Base-by-base conservation (phyloP, 2,888 invertebrate species). In the Chalcosyrphus nemorum region DNA sequence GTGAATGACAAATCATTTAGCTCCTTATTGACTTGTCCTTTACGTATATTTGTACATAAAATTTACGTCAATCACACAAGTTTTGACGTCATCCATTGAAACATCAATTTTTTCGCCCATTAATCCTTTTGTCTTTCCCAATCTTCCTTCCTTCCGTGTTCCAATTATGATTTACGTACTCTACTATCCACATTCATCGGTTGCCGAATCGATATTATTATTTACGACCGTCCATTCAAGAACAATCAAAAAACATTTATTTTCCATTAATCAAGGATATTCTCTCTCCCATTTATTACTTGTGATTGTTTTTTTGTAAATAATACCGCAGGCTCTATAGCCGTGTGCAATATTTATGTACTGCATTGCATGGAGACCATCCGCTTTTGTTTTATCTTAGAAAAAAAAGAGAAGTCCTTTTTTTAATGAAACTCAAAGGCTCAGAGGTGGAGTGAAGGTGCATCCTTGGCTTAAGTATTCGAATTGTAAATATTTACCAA, bases 401-500 rank as follows among this genome's bases (percentile, higher is more conserved):
- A 27, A 13, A 59, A 57, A 5, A 11, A 17, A 15, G n/a, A 0
- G n/a, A 6, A 4, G 9, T 41, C 15, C 57, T 21, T n/a, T n/a
- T n/a, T n/a, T 41, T 24, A 13, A 32, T 13, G 21, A 13, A 11
- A 15, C 11, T 13, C n/a, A 19, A 45, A 32, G 13, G 21, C 47
- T 50, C 19, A 3, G 7, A 9, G 5, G 4, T 61, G 19, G 11
- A 24, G 63, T n/a, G n/a, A n/a, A n/a, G n/a, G n/a, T 52, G 52
- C 29, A 43, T 43, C 43, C 72, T 71, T 59, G 59, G 71, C 38
- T 72, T 32, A 61, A 72, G 72, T 45, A 72, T 72, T 72, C 52
- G 54, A 65, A 78, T 65, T 57, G 57, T 50, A 78, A 78, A 71
- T 78, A 78, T 78, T 78, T 78, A 57, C 65, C 47, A 43, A 72